These are phyloP conservation scores for Dendroctonus ponderosae DNA, from an alignment of 1,140 invertebrate species.

Conservation along the genomic window DNA sequence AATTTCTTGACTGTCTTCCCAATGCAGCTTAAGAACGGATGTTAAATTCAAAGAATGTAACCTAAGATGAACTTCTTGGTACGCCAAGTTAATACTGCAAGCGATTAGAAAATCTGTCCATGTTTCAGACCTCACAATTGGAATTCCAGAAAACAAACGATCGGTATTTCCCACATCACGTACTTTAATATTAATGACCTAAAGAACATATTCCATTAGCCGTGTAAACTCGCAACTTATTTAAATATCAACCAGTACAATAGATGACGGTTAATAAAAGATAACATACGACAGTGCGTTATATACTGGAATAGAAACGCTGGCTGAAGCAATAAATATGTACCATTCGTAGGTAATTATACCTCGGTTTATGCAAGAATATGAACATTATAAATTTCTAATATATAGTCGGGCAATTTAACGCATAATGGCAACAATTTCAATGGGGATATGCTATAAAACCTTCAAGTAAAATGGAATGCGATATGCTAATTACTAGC, in stretches of 20 bases:
- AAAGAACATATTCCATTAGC: slow-evolving; percentile 28
- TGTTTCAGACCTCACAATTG: too few species aligned
- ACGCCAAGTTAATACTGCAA: too few species aligned
- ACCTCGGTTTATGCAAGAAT: slow-evolving; percentile 15
- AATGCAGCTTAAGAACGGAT: too few species aligned
- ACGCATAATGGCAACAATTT: slow-evolving; percentile 20
- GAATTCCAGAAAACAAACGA: neutral
- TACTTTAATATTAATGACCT: slow-evolving; percentile 25
- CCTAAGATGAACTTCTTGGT: too few species aligned
- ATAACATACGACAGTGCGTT: slow-evolving; percentile 18
- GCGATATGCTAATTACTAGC: too few species aligned
- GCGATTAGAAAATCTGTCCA: too few species aligned
- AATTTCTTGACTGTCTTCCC: too few species aligned
- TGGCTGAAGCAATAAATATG: slow-evolving; percentile 11
- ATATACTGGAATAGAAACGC: slow-evolving; percentile 16
- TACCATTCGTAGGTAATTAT: slow-evolving; percentile 23
- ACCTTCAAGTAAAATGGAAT: too few species aligned
- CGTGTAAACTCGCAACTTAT: slow-evolving; percentile 27
- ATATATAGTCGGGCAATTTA: slow-evolving; percentile 14
- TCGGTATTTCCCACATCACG: slow-evolving; percentile 9
- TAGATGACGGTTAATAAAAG: slow-evolving; percentile 23
- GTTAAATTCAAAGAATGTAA: too few species aligned
- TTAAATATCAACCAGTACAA: slow-evolving; percentile 22
- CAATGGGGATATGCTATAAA: slow-evolving; percentile 9
- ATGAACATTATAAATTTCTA: slow-evolving; percentile 25